Conservation (phyloP, 2,113 vertebrate species). For the Phainopepla nitens region DNA sequence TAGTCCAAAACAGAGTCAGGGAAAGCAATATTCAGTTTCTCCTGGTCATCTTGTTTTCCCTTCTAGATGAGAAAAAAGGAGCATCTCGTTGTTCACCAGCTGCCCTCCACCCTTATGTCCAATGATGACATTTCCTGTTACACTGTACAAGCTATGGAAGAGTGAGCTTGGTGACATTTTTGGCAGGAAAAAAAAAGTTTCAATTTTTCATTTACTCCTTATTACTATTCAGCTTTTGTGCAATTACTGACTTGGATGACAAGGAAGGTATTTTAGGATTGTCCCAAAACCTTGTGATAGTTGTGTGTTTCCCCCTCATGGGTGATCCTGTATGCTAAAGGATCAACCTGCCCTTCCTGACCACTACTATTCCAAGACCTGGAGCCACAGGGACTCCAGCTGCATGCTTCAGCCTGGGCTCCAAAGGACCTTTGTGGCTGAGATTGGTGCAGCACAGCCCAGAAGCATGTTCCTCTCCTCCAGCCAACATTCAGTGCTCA, state of each 20-base stretch:
- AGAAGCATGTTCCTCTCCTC: background rate
- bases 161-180: background rate
- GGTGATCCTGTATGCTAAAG: background rate
- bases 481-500: background rate
- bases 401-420: background rate
- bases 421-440: background rate
- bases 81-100: background rate
- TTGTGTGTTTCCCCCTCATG: background rate
- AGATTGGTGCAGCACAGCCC: background rate
- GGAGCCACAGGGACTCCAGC: background rate
- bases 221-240: background rate
- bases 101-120: conserved; percentile 33
- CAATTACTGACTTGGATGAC: background rate
- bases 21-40: background rate
- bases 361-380: background rate
- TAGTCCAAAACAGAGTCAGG: background rate
- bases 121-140: conserved; percentile 35
- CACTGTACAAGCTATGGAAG: conserved; percentile 28
- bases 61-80: background rate
- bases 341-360: background rate
- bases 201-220: background rate
- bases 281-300: background rate
- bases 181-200: background rate
- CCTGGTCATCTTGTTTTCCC: background rate
- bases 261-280: background rate